Evolutionary conservation across 2,888 invertebrate genomes (phyloP).

Genomic region (Synanthedon vespiformis): DNA sequence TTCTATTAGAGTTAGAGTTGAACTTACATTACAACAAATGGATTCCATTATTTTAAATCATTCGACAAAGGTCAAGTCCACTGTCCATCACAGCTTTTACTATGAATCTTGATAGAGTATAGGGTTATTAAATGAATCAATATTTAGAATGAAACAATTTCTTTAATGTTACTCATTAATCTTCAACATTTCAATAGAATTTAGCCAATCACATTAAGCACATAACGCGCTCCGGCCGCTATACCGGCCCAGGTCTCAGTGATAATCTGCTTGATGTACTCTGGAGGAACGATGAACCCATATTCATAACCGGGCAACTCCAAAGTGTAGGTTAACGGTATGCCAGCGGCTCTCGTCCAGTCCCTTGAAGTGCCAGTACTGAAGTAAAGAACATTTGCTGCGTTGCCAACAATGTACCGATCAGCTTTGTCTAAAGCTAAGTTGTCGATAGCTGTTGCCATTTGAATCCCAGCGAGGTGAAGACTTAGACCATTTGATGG

Average conservation of each 20-base stretch:
- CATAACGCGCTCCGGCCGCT: conserved; percentile 38
- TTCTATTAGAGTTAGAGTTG: too few relatives aligned
- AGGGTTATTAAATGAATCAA: too few relatives aligned
- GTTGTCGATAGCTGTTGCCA: conserved; percentile 52
- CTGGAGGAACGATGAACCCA: conserved; percentile 67
- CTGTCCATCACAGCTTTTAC: too few relatives aligned
- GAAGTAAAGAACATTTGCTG: conserved; percentile 66
- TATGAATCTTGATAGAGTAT: too few relatives aligned
- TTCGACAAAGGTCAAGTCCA: too few relatives aligned
- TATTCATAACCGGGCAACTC: conserved; percentile 74
- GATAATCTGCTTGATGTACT: conserved; percentile 67
- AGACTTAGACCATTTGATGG: conserved; percentile 64
- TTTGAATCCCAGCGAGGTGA: conserved; percentile 43
- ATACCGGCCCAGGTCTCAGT: conserved; percentile 74
- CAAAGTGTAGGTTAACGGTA: conserved; percentile 74
- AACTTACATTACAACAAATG: too few relatives aligned
- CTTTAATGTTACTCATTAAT: not conserved
- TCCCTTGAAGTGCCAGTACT: conserved; percentile 78
- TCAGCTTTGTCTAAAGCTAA: conserved; percentile 45
- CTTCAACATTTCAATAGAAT: not conserved
- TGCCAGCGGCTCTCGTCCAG: conserved; percentile 71
- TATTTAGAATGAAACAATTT: not conserved
- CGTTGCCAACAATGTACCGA: conserved; percentile 68
- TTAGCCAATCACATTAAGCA: conserved; percentile 12
- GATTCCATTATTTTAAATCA: too few relatives aligned